Base-by-base conservation (phyloP, 1,140 invertebrate genomes). In the Euborellia annulipes region DNA sequence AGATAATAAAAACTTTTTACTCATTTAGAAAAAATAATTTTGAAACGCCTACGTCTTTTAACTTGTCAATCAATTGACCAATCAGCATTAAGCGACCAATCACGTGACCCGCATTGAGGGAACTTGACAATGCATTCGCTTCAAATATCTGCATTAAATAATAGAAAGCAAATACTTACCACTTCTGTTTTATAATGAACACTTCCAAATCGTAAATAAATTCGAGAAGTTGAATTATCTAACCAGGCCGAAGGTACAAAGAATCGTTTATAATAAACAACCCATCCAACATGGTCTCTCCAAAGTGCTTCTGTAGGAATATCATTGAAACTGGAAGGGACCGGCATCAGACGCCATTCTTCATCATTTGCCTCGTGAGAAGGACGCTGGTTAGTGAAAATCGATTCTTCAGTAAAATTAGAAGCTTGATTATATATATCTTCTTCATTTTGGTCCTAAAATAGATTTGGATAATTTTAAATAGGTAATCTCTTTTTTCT, bases 261-360 rank as follows among this genome's bases (percentile, higher is more conserved):
- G 46, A 69, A 67, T 7, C 45, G 37, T 20, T 53, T 56, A 16
- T 66, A 58, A 54, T 69, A 69, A 67, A 68, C 70, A 9, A 55
- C 73, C 75, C 75, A 79, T 3, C 77, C 77, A 38, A 76, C 62
- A 59, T 75, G 71, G 56, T 78, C 69, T 37, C 72, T 53, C 13
- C 77, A 52, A 6, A 53, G 55, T 44, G 58, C 58, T 34, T 73
- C 63, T 46, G 67, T 60, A 2, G 72, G 72, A 17, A 80, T 62
- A 48, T 78, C 76, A 59, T 78, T 79, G 59, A 67, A 78, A 53
- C 72, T 75, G 6, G 70, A 60, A 2, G 77, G 77, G 2, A 79
- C 76, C 18, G 76, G 73, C 73, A 78, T 78, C 3, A 58, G 56
- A 20, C 72, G 68, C 2, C 39, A 40, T 43, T 41, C 23, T 27